Percentiles rank a stretch among this genome's conserved stretches.
Evolutionary conservation across 2,113 vertebrate genomes (phyloP).

Genomic region (Paramisgurnus dabryanus): DNA sequence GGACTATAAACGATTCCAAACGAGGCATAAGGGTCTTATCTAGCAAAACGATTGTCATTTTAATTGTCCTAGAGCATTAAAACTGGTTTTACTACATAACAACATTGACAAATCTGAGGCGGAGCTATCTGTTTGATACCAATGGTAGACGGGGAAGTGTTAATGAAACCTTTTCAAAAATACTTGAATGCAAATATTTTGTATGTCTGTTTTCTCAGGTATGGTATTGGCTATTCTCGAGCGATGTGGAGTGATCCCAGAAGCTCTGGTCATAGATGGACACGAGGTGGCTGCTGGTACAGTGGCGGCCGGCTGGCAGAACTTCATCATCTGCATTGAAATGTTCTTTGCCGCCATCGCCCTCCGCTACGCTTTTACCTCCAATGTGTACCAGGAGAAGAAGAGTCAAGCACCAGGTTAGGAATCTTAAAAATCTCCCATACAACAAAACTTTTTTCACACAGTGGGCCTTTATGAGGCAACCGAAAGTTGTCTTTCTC

Average conservation of each 20-base stretch:
- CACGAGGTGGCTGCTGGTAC: constrained; percentile 87
- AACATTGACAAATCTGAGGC: no score
- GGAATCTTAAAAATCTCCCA: constrained; percentile 5
- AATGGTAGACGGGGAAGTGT: no score
- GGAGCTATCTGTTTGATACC: no score
- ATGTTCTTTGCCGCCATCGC: constrained; percentile 92
- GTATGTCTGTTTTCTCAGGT: constrained; percentile 68
- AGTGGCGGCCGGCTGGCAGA: constrained; percentile 93
- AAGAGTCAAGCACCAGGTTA: constrained; percentile 84
- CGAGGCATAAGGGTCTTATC: no score
- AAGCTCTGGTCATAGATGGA: constrained; percentile 81
- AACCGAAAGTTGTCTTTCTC: constrained; percentile 26
- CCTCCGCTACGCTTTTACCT: constrained; percentile 87
- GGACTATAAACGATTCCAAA: no score
- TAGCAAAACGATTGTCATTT: no score
- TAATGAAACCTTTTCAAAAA: no score
- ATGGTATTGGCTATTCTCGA: constrained; percentile 91
- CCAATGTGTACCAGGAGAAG: constrained; percentile 88
- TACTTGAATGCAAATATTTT: not conserved
- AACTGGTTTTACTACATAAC: no score
- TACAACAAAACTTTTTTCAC: not conserved
- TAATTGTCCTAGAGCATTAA: no score
- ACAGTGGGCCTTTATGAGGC: constrained; percentile 10
- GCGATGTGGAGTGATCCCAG: constrained; percentile 86
- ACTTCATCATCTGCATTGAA: constrained; percentile 94